Evolutionary conservation across 2,113 vertebrate species (phyloP).

Genomic region (Lota lota): DNA sequence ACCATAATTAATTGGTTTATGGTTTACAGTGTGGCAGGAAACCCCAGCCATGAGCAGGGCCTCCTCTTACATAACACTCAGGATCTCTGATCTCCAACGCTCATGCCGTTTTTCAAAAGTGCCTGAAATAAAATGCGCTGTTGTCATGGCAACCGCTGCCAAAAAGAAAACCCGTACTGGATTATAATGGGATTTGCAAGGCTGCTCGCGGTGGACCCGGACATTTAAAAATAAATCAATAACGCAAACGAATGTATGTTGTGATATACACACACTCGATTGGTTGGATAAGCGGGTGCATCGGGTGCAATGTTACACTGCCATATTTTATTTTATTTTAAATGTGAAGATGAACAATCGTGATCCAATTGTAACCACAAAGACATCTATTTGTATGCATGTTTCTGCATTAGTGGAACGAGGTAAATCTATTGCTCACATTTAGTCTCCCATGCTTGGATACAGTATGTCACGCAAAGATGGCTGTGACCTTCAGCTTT

Average conservation of each 20-base stretch:
- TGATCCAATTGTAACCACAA: too few species aligned
- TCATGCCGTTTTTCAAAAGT: slow-evolving; percentile 63
- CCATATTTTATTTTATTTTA: neutral
- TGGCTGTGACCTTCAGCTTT: too few species aligned
- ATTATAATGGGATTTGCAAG: slow-evolving; percentile 65
- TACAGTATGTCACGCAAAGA: too few species aligned
- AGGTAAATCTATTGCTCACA: too few species aligned
- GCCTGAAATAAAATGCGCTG: slow-evolving; percentile 71
- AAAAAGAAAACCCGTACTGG: slow-evolving; percentile 44
- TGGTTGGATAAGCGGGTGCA: neutral
- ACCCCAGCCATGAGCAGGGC: slow-evolving; percentile 65
- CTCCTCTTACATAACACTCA: slow-evolving; percentile 64
- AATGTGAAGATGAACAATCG: too few species aligned
- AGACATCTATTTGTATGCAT: too few species aligned
- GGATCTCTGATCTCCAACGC: slow-evolving; percentile 54
- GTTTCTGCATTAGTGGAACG: too few species aligned
- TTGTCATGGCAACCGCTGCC: slow-evolving; percentile 73
- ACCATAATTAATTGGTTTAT: slow-evolving; percentile 57
- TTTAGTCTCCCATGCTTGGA: too few species aligned
- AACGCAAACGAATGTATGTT: neutral
- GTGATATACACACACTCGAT: slow-evolving; percentile 22
- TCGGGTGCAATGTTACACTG: neutral
- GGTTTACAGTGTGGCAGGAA: slow-evolving; percentile 64
- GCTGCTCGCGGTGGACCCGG: slow-evolving; percentile 58
- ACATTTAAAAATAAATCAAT: slow-evolving; percentile 12